Base-by-base conservation (phyloP, 2,888 invertebrate genomes). In the Trypoxylon attenuatum region DNA sequence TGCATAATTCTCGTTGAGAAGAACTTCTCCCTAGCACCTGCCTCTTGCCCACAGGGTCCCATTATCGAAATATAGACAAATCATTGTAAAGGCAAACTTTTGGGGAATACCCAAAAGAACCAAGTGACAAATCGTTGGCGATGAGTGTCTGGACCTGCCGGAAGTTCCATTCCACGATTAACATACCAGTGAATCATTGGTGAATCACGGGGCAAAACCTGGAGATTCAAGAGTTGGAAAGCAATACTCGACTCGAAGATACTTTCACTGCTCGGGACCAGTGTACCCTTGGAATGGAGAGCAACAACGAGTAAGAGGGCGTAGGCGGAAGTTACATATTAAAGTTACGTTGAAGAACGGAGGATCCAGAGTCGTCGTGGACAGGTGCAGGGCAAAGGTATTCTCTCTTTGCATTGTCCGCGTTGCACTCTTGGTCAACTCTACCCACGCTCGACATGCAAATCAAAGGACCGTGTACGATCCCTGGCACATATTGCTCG, bases 321-420 rank as follows among this genome's bases (percentile, higher is more conserved):
- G 75, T 73, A 59, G 75, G 71, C 75, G 76, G 73, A 78, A 75
- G 75, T 78, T 73, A 65, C 69, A 71, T 66, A 66, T 68, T 71
- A 66, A 68, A 68, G 66, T 71, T 71, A 68, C 69, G 65, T 73
- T 69, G 65, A 69, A 67, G 4, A 63, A 47, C 50, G 65, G 69
- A 46, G 22, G 41, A 45, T 27, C 29, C n/a, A n/a, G n/a, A n/a
- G n/a, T 33, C 33, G n/a, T 33, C 13, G 29, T 55, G 50, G 47
- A 65, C 71, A 71, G 69, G 66, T 65, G 65, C 59, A 46, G 56
- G 56, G 60, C 59, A 66, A 60, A 41, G n/a, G n/a, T n/a, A n/a
- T n/a, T n/a, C 56, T 62, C 56, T 42, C 59, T 42, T 58, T 52
- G 52, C 57, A 69, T 69, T 69, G 68, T 75, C 33, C 1, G 5